Evolutionary conservation across 2,113 vertebrate species (phyloP).

Genomic region (Rhinoderma darwinii): DNA sequence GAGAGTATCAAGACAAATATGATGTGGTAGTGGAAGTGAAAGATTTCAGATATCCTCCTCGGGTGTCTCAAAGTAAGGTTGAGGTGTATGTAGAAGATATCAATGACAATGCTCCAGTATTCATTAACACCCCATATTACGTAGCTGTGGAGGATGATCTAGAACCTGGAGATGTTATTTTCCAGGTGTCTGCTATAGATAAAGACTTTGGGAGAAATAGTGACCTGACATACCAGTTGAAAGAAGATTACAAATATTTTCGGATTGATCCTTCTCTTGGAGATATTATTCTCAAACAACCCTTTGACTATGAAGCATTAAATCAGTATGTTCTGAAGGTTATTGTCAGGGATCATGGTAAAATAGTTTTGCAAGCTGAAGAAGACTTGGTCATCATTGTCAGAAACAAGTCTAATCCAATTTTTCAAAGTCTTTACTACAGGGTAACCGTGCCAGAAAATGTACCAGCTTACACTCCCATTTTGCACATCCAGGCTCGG

Average conservation of each 20-base stretch:
- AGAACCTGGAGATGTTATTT: constrained; percentile 91
- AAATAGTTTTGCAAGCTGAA: constrained; percentile 74
- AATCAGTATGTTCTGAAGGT: constrained; percentile 89
- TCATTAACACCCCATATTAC: constrained; percentile 87
- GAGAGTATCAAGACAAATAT: constrained; percentile 80
- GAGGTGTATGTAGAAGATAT: constrained; percentile 86
- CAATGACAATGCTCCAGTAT: constrained; percentile 88
- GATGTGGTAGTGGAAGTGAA: constrained; percentile 84
- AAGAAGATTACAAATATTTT: constrained; percentile 88
- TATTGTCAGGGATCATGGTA: constrained; percentile 83
- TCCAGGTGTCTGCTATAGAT: constrained; percentile 88
- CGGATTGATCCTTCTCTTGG: constrained; percentile 88
- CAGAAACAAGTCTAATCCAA: constrained; percentile 90
- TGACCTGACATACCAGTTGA: constrained; percentile 81
- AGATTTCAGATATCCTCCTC: constrained; percentile 80
- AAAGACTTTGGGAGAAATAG: constrained; percentile 84
- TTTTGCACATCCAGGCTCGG: constrained; percentile 92
- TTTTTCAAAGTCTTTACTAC: constrained; percentile 92
- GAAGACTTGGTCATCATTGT: constrained; percentile 87
- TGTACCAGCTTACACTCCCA: constrained; percentile 84
- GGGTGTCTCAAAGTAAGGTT: constrained; percentile 81
- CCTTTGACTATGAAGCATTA: constrained; percentile 88
- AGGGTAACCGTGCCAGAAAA: constrained; percentile 90
- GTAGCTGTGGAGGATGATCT: constrained; percentile 83
- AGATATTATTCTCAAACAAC: constrained; percentile 88